These are phyloP conservation scores for Helicoverpa armigera DNA, from an alignment of 1,140 invertebrate species.

Conservation along the genomic window DNA sequence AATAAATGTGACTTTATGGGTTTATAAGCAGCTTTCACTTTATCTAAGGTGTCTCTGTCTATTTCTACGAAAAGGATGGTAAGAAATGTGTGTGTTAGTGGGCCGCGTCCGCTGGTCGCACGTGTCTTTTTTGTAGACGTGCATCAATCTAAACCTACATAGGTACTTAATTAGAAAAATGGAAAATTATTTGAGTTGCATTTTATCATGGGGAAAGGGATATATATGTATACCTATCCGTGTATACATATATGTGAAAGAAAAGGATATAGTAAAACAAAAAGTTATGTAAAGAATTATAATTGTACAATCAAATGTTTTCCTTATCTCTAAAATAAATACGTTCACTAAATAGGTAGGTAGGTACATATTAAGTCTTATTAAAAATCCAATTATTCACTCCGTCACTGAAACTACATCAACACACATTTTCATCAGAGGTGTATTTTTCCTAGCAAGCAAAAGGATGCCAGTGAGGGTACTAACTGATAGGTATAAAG, in stretches of 20 bases:
- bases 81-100: slow-evolving; percentile 84
- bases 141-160: slow-evolving; percentile 79
- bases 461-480: not conserved
- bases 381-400: slow-evolving; percentile 4
- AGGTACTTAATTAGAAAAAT: slow-evolving; percentile 75
- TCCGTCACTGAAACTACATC: not conserved
- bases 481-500: too few relatives aligned
- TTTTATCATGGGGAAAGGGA: not conserved
- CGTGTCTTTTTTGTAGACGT: slow-evolving; percentile 77
- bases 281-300: not conserved
- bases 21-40: slow-evolving; percentile 84
- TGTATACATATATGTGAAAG: too few relatives aligned
- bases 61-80: slow-evolving; percentile 85
- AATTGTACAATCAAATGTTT: slow-evolving; percentile 1
- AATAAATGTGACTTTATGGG: slow-evolving; percentile 81
- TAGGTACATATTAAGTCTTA: slow-evolving; percentile 17
- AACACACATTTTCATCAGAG: not conserved
- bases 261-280: too few relatives aligned
- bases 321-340: slow-evolving; percentile 44
- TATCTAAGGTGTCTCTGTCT: slow-evolving; percentile 80
- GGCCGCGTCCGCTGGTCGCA: slow-evolving; percentile 80
- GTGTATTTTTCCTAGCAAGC: not conserved
- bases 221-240: too few relatives aligned
- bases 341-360: slow-evolving; percentile 28
- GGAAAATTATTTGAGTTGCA: slow-evolving; percentile 55